Base-by-base conservation (phyloP, 2,888 invertebrate genomes). In the Volucella zonaria region DNA sequence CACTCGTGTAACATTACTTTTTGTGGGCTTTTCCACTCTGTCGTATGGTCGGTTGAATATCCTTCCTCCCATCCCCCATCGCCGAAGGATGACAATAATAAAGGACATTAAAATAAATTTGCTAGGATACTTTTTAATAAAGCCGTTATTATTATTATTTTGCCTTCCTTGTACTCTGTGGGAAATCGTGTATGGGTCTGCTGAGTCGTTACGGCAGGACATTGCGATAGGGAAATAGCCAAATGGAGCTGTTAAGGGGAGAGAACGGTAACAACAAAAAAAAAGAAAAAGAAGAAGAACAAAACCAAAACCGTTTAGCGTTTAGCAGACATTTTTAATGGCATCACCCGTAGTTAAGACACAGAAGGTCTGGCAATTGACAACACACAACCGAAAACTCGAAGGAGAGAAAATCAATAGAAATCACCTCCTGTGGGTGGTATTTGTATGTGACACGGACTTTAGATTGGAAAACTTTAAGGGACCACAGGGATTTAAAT, bases 41-140 rank as follows among this genome's bases (percentile, higher is more conserved):
- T 18, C 47, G 49, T 59, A 9, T 61, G 14, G 0, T 12, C 9
- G 14, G 12, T 43, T 3, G 1, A 8, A 42, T 31, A 38, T 40
- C 23, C 6, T 15, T 23, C 1, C 10, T 11, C 9, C 49, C 3
- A 0, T 42, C 14, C 6, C 6, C 56, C 9, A 38, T 42, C 8
- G 10, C 1, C 38, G 42, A 51, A 56, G 77, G 67, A 81, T 56
- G 68, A 76, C 58, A 59, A 61, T 81, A 75, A 75, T 75, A 80
- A 80, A 80, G 58, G 75, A 64, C 81, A 70, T 70, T 66, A 51
- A 74, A 74, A 59, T 70, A 64, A 82, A 66, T 82, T 82, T 79
- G 58, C 67, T 11, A 56, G 77, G 67, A 67, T 71, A 61, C 78
- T 78, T 82, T 82, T 82, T 73, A 82, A 82, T 82, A 78, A 82